Evolutionary conservation across 2,888 invertebrate genomes (phyloP).

Genomic region (Artemia sinica): DNA sequence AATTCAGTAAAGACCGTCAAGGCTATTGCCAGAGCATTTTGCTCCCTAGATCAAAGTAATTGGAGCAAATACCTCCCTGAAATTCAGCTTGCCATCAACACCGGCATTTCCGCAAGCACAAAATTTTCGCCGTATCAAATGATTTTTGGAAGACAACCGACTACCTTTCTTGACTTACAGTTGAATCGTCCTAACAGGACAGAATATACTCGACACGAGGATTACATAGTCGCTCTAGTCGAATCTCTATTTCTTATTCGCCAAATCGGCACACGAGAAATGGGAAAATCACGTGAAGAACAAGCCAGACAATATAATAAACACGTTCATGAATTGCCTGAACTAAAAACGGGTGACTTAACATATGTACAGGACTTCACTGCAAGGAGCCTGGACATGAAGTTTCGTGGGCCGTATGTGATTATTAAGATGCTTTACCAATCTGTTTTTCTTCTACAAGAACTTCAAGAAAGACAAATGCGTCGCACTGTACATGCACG

Average conservation of each 20-base stretch:
- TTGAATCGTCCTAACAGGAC: neutral
- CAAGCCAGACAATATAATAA: too few species aligned
- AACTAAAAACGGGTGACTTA: neutral
- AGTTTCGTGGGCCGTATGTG: neutral
- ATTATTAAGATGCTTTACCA: too few species aligned
- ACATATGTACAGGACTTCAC: slow-evolving; percentile 1
- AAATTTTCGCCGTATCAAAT: neutral
- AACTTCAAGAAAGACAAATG: too few species aligned
- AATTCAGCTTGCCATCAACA: neutral
- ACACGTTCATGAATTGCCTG: neutral
- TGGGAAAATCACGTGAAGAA: slow-evolving; percentile 8
- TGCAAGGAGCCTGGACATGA: neutral
- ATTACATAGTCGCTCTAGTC: too few species aligned
- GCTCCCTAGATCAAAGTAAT: neutral
- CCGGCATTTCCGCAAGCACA: neutral
- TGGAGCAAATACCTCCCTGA: neutral
- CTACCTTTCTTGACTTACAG: neutral
- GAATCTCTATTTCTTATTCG: neutral
- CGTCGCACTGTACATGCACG: too few species aligned
- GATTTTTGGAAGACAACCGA: too few species aligned
- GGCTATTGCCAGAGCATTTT: neutral
- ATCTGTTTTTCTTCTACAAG: too few species aligned
- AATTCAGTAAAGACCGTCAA: neutral
- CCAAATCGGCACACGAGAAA: neutral
- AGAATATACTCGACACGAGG: too few species aligned